Conservation (phyloP, 2,888 invertebrate species). For the Holacanthella duospinosa region DNA sequence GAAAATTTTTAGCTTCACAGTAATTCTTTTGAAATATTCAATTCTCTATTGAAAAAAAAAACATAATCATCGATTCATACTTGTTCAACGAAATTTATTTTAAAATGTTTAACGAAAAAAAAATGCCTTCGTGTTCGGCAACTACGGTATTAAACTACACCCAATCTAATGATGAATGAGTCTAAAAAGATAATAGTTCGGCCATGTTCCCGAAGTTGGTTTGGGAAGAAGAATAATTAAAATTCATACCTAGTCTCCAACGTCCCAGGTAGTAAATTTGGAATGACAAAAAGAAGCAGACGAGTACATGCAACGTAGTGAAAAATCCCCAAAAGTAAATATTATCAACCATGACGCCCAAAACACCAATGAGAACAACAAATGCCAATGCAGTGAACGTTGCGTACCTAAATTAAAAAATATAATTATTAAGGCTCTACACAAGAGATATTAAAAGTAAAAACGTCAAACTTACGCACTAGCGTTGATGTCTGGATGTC, state of each 20-base stretch:
- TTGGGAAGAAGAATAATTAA: no score
- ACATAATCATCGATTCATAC: background rate
- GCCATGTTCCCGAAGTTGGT: no score
- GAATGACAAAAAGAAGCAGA: constrained; percentile 55
- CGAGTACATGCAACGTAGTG: constrained; percentile 55
- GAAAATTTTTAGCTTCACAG: no score
- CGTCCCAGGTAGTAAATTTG: constrained; percentile 67
- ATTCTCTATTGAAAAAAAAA: no score
- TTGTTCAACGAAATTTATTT: background rate
- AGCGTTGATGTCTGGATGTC: constrained; percentile 80
- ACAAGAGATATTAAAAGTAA: no score
- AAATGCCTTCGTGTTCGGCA: no score
- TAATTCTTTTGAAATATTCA: no score
- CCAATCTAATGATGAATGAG: no score
- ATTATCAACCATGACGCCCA: constrained; percentile 56
- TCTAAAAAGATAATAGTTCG: no score
- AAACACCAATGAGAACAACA: constrained; percentile 57
- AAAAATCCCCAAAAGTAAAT: constrained; percentile 61
- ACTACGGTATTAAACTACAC: no score
- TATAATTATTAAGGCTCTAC: background rate
- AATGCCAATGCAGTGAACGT: constrained; percentile 64
- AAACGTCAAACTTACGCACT: constrained; percentile 63
- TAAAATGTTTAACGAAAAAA: no score
- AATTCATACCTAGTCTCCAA: constrained; percentile 52
- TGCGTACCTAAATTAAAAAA: constrained; percentile 23